Base-by-base conservation (phyloP, 1,140 invertebrate genomes). In the Penaeus vannamei region DNA sequence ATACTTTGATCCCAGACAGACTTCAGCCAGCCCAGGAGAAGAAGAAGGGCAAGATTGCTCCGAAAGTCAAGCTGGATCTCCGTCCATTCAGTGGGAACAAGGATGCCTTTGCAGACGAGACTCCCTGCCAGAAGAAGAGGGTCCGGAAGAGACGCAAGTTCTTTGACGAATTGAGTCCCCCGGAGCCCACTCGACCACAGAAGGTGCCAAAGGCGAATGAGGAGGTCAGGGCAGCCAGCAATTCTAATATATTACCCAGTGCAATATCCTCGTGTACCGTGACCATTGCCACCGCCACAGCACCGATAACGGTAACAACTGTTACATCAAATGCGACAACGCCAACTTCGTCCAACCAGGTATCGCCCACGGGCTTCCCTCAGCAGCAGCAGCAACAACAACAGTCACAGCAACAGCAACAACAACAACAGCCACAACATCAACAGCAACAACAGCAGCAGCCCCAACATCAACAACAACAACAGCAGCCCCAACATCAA, bases 1-100 rank as follows among this genome's bases (percentile, higher is more conserved):
- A 92, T 66, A 93, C 93, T 85, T 91, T 94, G 36, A 91, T 94
- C 23, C 89, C 87, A 79, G 90, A 76, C 79, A 72, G 91, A 84
- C 83, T 91, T 79, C 46, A 64, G 53, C 23, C 29, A 22, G 64
- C 89, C 46, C 62, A 46, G 19, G 87, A 92, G 85, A 91, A 88
- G 87, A 90, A 91, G 61, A 90, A 90, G 84, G 88, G 87, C 32
- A 91, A 90, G 61, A 46, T 81, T 29, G 42, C 61, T 60, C 62
- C 84, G 23, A 90, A 87, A 89, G 46, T 91, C 26, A 91, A 89
- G 66, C 87, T 91, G 42, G 90, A 91, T 84, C 81, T 91, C 22
- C 77, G 84, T 22, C 81, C 84, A 29, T 59, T 62, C 42, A 26
- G n/a, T 60, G 59, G n/a, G 22, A 66, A 76, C 46, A 85, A 85